Conservation (phyloP, 2,888 invertebrate species). For the Leptinotarsa juncta region DNA sequence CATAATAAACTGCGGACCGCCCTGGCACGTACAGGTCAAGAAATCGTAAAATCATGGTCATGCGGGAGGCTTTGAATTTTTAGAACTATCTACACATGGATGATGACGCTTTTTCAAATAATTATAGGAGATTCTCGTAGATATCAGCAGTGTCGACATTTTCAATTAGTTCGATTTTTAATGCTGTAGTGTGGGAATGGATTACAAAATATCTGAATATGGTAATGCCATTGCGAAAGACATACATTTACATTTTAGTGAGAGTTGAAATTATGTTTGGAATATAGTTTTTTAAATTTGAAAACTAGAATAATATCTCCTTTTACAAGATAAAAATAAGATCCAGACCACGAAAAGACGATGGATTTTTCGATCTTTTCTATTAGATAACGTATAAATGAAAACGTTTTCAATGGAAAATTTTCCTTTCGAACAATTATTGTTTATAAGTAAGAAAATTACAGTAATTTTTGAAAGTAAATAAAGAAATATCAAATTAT, state of each 20-base stretch:
- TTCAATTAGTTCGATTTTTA: neutral
- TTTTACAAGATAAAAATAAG: too few relatives aligned
- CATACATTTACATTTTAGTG: neutral
- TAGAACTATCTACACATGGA: conserved; percentile 25
- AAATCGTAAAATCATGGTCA: conserved; percentile 52
- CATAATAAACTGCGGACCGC: neutral
- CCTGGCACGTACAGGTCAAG: conserved; percentile 46
- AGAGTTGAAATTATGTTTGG: neutral
- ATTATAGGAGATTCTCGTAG: conserved; percentile 10
- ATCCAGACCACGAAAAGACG: too few relatives aligned
- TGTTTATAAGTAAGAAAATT: too few relatives aligned
- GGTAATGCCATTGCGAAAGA: neutral
- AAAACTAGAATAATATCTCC: too few relatives aligned
- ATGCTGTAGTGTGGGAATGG: neutral
- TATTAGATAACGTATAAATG: too few relatives aligned
- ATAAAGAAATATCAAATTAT: too few relatives aligned
- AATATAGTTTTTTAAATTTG: too few relatives aligned
- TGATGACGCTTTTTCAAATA: conserved; percentile 22
- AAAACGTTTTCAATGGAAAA: too few relatives aligned
- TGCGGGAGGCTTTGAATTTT: conserved; percentile 35
- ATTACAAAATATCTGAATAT: neutral
- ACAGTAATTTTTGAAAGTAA: too few relatives aligned
- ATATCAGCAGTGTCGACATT: neutral
- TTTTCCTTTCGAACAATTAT: too few relatives aligned
- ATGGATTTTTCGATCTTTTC: too few relatives aligned